These are phyloP conservation scores for Luffia ferchaultella DNA, from an alignment of 2,888 invertebrate species.

Conservation along the genomic window DNA sequence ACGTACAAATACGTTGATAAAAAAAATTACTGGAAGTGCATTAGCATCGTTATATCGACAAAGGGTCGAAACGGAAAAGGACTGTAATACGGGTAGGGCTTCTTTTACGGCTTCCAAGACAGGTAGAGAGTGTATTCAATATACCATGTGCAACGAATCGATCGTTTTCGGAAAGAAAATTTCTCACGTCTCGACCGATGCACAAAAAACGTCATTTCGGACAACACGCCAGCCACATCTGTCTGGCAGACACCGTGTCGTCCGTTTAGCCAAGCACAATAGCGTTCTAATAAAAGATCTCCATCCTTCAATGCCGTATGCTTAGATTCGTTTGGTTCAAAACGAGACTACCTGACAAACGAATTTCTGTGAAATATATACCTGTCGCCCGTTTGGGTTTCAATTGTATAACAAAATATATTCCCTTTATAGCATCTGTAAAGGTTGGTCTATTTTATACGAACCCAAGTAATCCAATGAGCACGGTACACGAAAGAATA, in stretches of 20 bases:
- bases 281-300: not conserved
- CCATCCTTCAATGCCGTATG: not conserved
- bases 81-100: not conserved
- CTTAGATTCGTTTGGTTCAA: not conserved
- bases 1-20: too few species aligned
- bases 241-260: conserved; percentile 56
- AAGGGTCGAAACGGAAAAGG: too few species aligned
- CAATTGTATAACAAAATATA: too few species aligned
- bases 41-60: too few species aligned
- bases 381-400: too few species aligned
- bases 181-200: not conserved
- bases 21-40: not conserved
- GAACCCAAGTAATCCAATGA: too few species aligned
- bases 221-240: not conserved
- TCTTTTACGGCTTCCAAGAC: not conserved
- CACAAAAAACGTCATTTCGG: not conserved
- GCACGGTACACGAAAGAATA: too few species aligned
- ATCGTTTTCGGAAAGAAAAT: not conserved
- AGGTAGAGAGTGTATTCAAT: not conserved
- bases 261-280: conserved; percentile 19
- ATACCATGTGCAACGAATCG: not conserved
- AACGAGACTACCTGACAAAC: not conserved
- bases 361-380: too few species aligned
- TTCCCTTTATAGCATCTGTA: too few species aligned
- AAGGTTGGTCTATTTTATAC: too few species aligned